Conservation (phyloP, 2,888 invertebrate species). For the Xiphydria camelus region DNA sequence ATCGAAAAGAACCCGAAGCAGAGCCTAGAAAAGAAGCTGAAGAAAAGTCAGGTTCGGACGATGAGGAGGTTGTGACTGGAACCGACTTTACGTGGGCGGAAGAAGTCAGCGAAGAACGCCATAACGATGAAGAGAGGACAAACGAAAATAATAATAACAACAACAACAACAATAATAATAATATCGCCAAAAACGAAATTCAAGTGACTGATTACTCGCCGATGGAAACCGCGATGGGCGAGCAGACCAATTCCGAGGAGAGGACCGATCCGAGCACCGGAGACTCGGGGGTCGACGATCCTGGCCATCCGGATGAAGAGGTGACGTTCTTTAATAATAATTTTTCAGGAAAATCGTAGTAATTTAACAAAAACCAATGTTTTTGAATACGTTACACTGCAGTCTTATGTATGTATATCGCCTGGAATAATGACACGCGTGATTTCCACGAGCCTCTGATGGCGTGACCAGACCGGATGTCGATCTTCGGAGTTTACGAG, state of each 20-base stretch:
- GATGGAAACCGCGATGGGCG: conserved; percentile 19
- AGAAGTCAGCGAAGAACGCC: too few relatives aligned
- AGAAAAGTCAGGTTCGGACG: neutral
- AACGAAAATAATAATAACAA: neutral
- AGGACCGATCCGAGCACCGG: conserved; percentile 56
- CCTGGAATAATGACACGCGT: too few relatives aligned
- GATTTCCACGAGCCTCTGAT: too few relatives aligned
- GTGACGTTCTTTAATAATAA: too few relatives aligned
- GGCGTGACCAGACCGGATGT: too few relatives aligned
- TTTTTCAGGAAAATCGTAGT: too few relatives aligned
- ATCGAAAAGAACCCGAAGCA: conserved; percentile 16
- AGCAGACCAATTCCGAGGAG: conserved; percentile 29
- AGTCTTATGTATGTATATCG: too few relatives aligned
- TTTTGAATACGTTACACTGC: too few relatives aligned
- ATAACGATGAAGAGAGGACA: conserved; percentile 6
- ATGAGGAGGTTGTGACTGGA: neutral
- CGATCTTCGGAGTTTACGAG: too few relatives aligned
- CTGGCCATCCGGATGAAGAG: conserved; percentile 60
- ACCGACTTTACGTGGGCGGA: neutral
- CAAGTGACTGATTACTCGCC: conserved; percentile 8
- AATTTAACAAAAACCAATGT: too few relatives aligned
- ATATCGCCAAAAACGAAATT: neutral
- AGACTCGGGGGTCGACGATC: conserved; percentile 61
- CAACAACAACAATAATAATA: neutral
- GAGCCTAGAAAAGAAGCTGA: conserved; percentile 19